Percentiles rank a stretch among this genome's conserved stretches.
phyloP scores from a whole-genome alignment of 1,140 invertebrate species.

The Cyclargus thomasi region DNA sequence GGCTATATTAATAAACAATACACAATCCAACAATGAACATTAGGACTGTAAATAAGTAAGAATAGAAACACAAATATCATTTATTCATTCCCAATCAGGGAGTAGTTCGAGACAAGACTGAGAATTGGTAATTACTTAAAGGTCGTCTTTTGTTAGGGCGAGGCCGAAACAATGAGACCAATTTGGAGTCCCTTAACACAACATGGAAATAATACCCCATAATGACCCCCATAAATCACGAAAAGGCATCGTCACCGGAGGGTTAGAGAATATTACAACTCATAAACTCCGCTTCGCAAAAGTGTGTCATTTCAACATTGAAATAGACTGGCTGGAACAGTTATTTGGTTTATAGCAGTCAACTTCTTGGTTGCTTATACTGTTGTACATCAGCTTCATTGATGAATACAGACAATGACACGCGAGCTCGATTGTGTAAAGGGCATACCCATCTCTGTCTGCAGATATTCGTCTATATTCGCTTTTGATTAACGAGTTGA shows the following conservation, averaged over 20 bases:
- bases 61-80: background rate
- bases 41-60: too few relatives aligned
- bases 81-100: constrained; percentile 9
- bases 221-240: constrained; percentile 48
- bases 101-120: constrained; percentile 7
- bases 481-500: too few relatives aligned
- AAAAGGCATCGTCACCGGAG: constrained; percentile 21
- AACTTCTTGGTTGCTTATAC: too few relatives aligned
- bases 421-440: too few relatives aligned
- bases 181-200: constrained; percentile 37
- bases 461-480: too few relatives aligned
- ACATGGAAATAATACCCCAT: constrained; percentile 39
- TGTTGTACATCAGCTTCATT: too few relatives aligned
- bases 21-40: too few relatives aligned
- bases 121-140: constrained; percentile 10
- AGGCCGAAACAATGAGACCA: constrained; percentile 40
- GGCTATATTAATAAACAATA: too few relatives aligned
- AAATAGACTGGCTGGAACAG: too few relatives aligned
- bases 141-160: background rate
- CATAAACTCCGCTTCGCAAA: background rate
- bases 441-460: too few relatives aligned
- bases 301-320: background rate
- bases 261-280: background rate
- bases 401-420: too few relatives aligned
- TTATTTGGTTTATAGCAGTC: too few relatives aligned